phyloP scores from a whole-genome alignment of 2,888 invertebrate species.

The Drosophila affinis region DNA sequence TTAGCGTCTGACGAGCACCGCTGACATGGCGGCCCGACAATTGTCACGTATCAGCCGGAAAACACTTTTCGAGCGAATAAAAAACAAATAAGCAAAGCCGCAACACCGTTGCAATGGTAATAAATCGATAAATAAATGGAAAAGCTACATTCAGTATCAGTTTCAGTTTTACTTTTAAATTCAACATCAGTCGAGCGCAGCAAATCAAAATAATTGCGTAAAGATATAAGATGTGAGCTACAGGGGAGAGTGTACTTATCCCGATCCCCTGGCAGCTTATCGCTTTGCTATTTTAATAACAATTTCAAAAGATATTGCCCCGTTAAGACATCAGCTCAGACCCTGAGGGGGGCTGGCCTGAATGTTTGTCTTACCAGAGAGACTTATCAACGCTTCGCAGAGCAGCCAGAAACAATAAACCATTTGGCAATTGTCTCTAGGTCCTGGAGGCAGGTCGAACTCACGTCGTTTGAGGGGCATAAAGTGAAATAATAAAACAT shows the following conservation, averaged over 20 bases:
- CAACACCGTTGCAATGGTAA: constrained; percentile 23
- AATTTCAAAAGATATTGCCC: constrained; percentile 66
- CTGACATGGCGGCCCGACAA: constrained; percentile 31
- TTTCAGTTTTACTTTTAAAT: constrained; percentile 8
- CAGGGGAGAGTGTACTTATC: constrained; percentile 20
- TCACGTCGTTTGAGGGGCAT: constrained; percentile 52
- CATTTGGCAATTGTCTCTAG: constrained; percentile 69
- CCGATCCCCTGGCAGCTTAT: constrained; percentile 43
- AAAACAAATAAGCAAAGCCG: constrained; percentile 25
- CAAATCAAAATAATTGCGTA: constrained; percentile 65
- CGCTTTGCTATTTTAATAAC: constrained; percentile 72
- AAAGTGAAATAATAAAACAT: constrained; percentile 76
- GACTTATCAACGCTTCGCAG: constrained; percentile 57
- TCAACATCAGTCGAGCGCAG: constrained; percentile 34
- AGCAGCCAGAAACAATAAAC: constrained; percentile 63
- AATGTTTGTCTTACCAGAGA: constrained; percentile 1
- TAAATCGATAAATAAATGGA: constrained; percentile 46
- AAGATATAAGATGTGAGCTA: constrained; percentile 8
- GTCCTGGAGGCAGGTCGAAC: constrained; percentile 33
- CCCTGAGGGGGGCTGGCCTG: constrained; percentile 28
- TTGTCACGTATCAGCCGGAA: constrained; percentile 58
- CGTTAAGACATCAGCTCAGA: constrained; percentile 61
- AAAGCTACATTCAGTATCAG: neutral
- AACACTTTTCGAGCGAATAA: constrained; percentile 14
- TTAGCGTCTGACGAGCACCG: constrained; percentile 31